Evolutionary conservation across 2,888 invertebrate species (phyloP).

Genomic region (Hoplodrina ambigua): DNA sequence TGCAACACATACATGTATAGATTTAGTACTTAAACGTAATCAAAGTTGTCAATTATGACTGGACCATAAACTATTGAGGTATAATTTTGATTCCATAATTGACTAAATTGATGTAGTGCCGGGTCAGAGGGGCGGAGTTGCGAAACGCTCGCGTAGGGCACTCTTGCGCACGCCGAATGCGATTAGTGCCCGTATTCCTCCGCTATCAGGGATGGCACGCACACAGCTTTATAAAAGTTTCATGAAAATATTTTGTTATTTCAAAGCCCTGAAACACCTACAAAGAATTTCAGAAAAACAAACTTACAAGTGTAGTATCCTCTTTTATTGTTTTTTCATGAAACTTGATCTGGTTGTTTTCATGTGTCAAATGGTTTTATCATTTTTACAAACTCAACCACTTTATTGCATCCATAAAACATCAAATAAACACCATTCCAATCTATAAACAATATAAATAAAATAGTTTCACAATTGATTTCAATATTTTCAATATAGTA

Average conservation of each 20-base stretch:
- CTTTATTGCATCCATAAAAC: not conserved
- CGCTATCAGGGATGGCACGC: constrained; percentile 47
- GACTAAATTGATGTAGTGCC: constrained; percentile 37
- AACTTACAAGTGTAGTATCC: no score
- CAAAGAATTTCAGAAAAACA: no score
- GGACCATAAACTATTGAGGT: constrained; percentile 9
- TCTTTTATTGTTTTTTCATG: no score
- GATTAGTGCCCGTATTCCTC: constrained; percentile 63
- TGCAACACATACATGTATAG: not conserved
- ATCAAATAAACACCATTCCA: not conserved
- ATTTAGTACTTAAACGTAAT: not conserved
- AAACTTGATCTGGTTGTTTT: no score
- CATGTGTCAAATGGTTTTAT: not conserved
- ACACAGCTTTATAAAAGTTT: not conserved
- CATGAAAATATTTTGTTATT: not conserved
- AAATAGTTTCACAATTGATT: constrained; percentile 13
- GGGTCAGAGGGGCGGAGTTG: constrained; percentile 51
- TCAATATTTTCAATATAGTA: no score
- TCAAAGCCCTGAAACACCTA: not conserved
- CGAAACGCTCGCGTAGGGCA: constrained; percentile 55
- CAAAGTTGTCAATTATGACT: constrained; percentile 9
- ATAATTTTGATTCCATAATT: constrained; percentile 31
- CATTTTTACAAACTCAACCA: not conserved
- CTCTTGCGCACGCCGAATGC: constrained; percentile 62
- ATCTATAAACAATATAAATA: constrained; percentile 1